A percentile compares a stretch with the other conserved stretches of the same genome.
Evolutionary conservation across 2,113 vertebrate species (phyloP).

Genomic region (Poeciliopsis occidentalis): DNA sequence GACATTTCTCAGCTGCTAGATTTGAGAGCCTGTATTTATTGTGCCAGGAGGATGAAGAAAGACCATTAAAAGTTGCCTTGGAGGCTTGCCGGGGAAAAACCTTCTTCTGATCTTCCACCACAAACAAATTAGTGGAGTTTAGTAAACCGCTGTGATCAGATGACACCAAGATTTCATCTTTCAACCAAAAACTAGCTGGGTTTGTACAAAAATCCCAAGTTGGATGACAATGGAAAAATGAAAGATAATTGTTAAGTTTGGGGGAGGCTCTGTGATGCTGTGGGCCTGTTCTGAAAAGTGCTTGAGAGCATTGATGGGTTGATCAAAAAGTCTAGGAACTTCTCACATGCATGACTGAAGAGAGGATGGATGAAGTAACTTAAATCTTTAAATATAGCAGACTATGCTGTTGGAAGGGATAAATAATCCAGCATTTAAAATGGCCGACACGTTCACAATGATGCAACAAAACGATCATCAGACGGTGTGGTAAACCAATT

Average conservation of each 20-base stretch:
- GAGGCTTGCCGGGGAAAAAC: too few species aligned
- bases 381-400: background rate
- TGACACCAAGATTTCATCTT: background rate
- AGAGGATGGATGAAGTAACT: background rate
- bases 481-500: conserved; percentile 52
- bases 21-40: too few species aligned
- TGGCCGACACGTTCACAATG: background rate
- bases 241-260: background rate
- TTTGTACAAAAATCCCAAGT: background rate
- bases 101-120: too few species aligned
- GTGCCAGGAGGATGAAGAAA: too few species aligned
- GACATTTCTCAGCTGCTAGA: too few species aligned
- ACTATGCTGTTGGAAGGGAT: background rate
- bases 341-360: too few species aligned
- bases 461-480: background rate
- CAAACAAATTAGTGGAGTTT: background rate
- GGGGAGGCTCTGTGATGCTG: background rate
- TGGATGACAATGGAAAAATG: background rate
- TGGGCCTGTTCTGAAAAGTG: background rate
- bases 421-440: background rate
- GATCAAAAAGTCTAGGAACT: too few species aligned
- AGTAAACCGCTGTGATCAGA: background rate
- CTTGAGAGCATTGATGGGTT: too few species aligned
- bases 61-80: too few species aligned
- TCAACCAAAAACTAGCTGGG: background rate